These are phyloP conservation scores for Leucoptera coffeella DNA, from an alignment of 2,888 invertebrate genomes.

Conservation along the genomic window DNA sequence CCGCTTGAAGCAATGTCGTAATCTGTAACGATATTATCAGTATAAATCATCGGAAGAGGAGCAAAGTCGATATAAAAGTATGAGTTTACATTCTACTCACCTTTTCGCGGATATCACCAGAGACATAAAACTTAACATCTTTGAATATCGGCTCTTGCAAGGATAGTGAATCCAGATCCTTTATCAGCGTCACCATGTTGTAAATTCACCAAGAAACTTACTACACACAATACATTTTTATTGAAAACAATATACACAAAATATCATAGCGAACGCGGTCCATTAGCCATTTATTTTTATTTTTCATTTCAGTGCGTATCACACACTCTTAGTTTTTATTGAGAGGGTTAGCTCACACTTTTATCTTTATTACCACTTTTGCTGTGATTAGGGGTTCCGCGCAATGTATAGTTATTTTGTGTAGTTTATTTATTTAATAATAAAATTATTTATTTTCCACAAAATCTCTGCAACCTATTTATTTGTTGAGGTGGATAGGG, in stretches of 20 bases:
- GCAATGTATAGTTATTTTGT: no score
- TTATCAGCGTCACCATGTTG: constrained; percentile 50
- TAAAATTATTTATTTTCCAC: no score
- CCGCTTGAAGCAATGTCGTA: constrained; percentile 69
- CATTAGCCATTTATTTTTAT: no score
- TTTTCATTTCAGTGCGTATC: no score
- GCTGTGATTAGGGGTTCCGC: no score
- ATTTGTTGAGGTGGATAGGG: no score
- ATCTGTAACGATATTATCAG: constrained; percentile 53
- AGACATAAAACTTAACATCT: constrained; percentile 77
- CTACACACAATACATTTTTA: not conserved
- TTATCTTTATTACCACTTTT: no score
- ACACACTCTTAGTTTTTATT: no score
- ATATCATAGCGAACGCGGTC: no score
- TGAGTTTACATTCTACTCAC: constrained; percentile 30
- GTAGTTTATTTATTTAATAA: no score
- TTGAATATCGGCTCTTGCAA: constrained; percentile 65
- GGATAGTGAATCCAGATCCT: constrained; percentile 46
- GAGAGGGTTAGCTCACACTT: no score
- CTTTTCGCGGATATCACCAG: constrained; percentile 71
- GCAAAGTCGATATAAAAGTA: constrained; percentile 8
- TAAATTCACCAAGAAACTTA: constrained; percentile 12
- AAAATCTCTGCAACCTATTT: no score
- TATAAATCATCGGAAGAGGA: constrained; percentile 1
- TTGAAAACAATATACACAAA: constrained; percentile 1